A percentile compares a stretch with the other conserved stretches of the same genome.
Evolutionary conservation across 2,113 vertebrate species (phyloP).

Genomic region (Pagrus major): DNA sequence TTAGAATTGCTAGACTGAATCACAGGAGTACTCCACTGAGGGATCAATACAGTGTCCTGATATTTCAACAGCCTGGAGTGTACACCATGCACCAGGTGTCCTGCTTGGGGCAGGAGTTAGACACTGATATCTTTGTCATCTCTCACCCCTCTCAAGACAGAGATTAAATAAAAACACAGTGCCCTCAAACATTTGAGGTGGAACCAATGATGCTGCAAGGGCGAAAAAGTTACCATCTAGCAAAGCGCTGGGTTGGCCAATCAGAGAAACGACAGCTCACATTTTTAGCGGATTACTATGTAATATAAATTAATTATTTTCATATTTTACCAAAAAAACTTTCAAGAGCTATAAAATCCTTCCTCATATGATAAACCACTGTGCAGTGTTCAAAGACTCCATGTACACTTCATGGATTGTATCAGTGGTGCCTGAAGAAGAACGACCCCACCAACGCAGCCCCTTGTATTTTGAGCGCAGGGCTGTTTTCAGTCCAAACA

Average conservation of each 20-base stretch:
- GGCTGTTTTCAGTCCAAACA: not conserved
- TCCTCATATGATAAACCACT: not conserved
- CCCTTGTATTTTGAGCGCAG: too few species aligned
- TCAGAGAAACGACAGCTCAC: too few species aligned
- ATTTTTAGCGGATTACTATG: too few species aligned
- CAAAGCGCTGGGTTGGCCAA: too few species aligned
- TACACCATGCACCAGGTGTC: not conserved
- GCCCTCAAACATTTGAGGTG: too few species aligned
- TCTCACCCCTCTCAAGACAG: not conserved
- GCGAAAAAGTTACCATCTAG: too few species aligned
- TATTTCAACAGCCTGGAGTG: not conserved
- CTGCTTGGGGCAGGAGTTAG: not conserved
- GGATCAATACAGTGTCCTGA: not conserved
- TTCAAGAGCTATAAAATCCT: too few species aligned
- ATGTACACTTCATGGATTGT: not conserved
- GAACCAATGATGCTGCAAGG: too few species aligned
- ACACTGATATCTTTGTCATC: not conserved
- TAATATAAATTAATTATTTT: too few species aligned
- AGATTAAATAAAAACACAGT: too few species aligned
- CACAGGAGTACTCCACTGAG: not conserved
- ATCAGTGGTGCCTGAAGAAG: not conserved
- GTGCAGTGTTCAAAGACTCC: not conserved
- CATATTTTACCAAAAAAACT: too few species aligned
- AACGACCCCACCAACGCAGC: too few species aligned
- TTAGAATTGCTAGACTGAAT: not conserved